Evolutionary conservation across 2,797 vertebrate species (phyloP).

Genomic region (Gila robusta): DNA sequence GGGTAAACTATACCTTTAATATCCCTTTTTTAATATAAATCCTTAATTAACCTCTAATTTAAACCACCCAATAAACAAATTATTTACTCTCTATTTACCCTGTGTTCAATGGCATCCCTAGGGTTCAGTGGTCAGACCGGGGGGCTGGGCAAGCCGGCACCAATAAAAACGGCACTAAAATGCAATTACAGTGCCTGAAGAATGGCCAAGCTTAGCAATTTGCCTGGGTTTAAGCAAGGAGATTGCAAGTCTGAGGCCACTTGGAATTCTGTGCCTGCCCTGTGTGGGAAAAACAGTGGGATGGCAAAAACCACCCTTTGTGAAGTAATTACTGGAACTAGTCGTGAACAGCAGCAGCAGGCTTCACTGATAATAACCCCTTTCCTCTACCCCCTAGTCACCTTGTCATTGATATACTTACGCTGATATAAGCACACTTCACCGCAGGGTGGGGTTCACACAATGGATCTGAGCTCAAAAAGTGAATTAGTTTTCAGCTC

Average conservation of each 20-base stretch:
- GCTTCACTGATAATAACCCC: conserved; percentile 84
- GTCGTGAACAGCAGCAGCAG: conserved; percentile 77
- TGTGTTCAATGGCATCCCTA: conserved; percentile 44
- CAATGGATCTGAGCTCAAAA: conserved; percentile 16
- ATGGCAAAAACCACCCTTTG: conserved; percentile 83
- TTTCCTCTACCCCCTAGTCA: conserved; percentile 71
- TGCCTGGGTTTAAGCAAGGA: conserved; percentile 79
- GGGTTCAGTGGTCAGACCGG: conserved; percentile 70
- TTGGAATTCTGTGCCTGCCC: conserved; percentile 85
- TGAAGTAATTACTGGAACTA: conserved; percentile 87
- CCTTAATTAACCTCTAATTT: conserved; percentile 54
- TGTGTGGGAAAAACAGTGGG: conserved; percentile 87
- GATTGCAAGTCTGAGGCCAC: conserved; percentile 84
- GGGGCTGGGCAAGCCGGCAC: conserved; percentile 71
- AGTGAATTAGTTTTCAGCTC: conserved; percentile 23
- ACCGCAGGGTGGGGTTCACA: conserved; percentile 22
- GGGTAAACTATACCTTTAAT: too few relatives aligned
- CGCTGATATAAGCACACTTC: conserved; percentile 38
- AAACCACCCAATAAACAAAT: conserved; percentile 76
- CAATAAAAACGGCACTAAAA: conserved; percentile 88
- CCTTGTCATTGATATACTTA: conserved; percentile 75
- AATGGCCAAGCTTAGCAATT: conserved; percentile 86
- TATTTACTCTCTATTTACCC: conserved; percentile 82
- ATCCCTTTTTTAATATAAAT: conserved; percentile 9
- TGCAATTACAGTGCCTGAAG: conserved; percentile 86